phyloP scores from a whole-genome alignment of 1,140 invertebrate species.

The Prorops nasuta region DNA sequence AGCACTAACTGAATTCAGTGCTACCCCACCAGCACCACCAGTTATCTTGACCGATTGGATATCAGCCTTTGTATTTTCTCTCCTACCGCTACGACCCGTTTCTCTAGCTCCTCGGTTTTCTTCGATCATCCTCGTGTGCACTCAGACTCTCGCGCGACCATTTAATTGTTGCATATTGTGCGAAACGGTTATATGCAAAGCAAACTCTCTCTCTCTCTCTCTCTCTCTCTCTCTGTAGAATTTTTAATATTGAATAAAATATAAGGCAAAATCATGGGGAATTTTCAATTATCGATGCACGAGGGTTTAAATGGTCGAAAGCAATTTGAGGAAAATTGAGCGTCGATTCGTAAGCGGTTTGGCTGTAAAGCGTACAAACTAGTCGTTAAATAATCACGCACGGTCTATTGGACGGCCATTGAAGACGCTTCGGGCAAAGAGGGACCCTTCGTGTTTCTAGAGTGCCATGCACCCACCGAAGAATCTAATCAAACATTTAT shows the following conservation, averaged over 20 bases:
- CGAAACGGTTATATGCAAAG: too few species aligned
- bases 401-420: slow-evolving; percentile 33
- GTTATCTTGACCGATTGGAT: slow-evolving; percentile 39
- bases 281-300: too few species aligned
- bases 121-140: too few species aligned
- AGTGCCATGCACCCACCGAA: slow-evolving; percentile 20
- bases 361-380: slow-evolving; percentile 7
- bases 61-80: too few species aligned
- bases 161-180: too few species aligned
- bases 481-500: slow-evolving; percentile 61
- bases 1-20: slow-evolving; percentile 36
- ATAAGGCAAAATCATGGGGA: too few species aligned
- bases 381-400: slow-evolving; percentile 40
- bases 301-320: too few species aligned
- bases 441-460: slow-evolving; percentile 4
- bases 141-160: too few species aligned
- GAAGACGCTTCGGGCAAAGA: slow-evolving; percentile 34
- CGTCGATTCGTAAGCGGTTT: background rate
- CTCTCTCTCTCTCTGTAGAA: background rate
- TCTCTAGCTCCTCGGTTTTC: too few species aligned
- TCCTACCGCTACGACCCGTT: too few species aligned
- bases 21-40: slow-evolving; percentile 9
- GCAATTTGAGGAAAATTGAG: background rate
- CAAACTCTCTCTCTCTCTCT: background rate
- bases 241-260: too few species aligned